Evolutionary conservation across 2,113 vertebrate genomes (phyloP), one percentile per base, ranked within the genome.

Genomic region (Brachyhypopomus occidentalis): DNA sequence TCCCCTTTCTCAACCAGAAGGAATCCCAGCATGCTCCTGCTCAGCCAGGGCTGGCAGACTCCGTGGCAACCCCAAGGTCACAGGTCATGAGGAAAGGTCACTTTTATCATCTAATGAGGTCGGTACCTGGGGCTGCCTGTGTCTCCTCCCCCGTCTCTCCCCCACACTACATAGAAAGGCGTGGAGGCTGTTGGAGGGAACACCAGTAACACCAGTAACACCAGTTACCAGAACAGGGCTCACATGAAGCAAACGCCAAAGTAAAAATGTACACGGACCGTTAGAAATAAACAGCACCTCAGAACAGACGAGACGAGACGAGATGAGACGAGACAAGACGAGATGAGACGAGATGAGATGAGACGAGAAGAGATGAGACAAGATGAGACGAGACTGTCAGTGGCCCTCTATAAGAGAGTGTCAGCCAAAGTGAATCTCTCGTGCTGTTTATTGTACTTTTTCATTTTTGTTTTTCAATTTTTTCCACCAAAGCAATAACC

Each of bases 41-140:
- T 72, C 83, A 22, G 84, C 82, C 87, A 81, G 79, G 88, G 89
- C 88, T 90, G 78, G 81, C 86, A 91, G 89, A 84, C 92, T 93
- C 91, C 91, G 92, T 91, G 88, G 91, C 89, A 93, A 93, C 92
- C 89, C 86, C 9, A 0, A 80, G 91, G 89, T 92, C 89, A 90
- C 84, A 84, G 93, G 91, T 91, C 85, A 72, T 7, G 0, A 84
- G 86, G 90, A 92, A 91, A 92, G 90, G 90, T 93, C 91, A 91
- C 91, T 93, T 94, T 93, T 91, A 93, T 94, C 91, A 88, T 86
- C 90, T 93, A 92, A 93, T 92, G 90, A 92, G 90, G 89, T 93
- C 82, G 84, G 56, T 92, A 92, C 91, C 91, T 93, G 91, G 86
- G 90, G 91, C 86, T 91, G 79, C 38, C 23, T 79, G 48, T 73